A percentile compares a stretch with the other conserved stretches of the same genome.
Evolutionary conservation across 1,140 invertebrate genomes (phyloP).

Genomic region (Oedothorax gibbosus): DNA sequence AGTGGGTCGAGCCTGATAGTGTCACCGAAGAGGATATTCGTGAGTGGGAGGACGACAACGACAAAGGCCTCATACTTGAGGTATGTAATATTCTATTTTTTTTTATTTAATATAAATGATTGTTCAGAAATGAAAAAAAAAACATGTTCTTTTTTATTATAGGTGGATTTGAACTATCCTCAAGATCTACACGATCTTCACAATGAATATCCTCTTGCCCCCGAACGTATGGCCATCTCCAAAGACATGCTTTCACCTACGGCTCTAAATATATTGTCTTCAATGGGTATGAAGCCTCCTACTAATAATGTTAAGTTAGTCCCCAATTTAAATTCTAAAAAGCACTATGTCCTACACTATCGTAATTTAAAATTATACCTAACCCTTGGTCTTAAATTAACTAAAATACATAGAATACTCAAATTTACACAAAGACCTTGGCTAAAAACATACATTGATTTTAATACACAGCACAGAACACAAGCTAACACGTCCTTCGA

Average conservation of each 20-base stretch:
- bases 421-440: conserved; percentile 52
- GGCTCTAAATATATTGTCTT: too few species aligned
- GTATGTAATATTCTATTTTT: conserved; percentile 6
- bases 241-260: conserved; percentile 43
- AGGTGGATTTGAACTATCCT: conserved; percentile 63
- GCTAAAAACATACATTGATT: conserved; percentile 58
- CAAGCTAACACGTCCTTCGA: conserved; percentile 17
- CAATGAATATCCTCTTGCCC: conserved; percentile 68
- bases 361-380: conserved; percentile 70
- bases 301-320: neutral
- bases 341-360: conserved; percentile 68
- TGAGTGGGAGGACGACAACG: conserved; percentile 56
- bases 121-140: too few species aligned
- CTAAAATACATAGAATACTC: conserved; percentile 62
- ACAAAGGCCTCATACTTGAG: conserved; percentile 63
- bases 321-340: too few species aligned
- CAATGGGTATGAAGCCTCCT: conserved; percentile 11
- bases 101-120: too few species aligned
- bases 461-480: conserved; percentile 67
- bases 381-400: conserved; percentile 66
- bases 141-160: too few species aligned
- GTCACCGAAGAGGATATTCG: neutral
- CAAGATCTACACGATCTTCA: conserved; percentile 64
- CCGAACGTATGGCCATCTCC: conserved; percentile 63
- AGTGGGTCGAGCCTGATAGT: conserved; percentile 14